Conservation (phyloP, 2,113 vertebrate genomes). For the Cinclus mexicanus region DNA sequence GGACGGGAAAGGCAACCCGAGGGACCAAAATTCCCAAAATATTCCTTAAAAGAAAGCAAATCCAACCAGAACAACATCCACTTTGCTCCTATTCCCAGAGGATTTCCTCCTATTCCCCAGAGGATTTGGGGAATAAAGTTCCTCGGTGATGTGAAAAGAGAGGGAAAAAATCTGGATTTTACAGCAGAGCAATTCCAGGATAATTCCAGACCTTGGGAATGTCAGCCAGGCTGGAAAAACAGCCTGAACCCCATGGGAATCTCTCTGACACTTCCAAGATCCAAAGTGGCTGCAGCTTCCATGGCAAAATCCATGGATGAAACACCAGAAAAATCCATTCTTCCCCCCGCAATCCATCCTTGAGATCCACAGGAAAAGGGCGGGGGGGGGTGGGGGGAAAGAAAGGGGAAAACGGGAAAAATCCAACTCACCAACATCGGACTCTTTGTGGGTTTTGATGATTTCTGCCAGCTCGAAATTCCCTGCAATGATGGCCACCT, state of each 20-base stretch:
- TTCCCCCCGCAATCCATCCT: rapidly evolving
- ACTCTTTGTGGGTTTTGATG: slow-evolving; percentile 3
- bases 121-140: background rate
- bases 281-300: background rate
- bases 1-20: rapidly evolving
- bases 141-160: background rate
- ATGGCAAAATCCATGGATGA: background rate
- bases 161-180: background rate
- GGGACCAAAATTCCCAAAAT: background rate
- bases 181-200: background rate
- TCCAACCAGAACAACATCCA: rapidly evolving
- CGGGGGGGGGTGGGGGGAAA: no score
- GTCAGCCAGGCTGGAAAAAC: background rate
- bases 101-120: background rate
- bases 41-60: background rate
- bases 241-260: background rate
- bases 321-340: background rate
- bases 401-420: rapidly evolving
- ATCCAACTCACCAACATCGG: background rate
- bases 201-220: background rate
- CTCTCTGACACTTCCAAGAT: background rate
- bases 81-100: background rate
- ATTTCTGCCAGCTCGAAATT: background rate
- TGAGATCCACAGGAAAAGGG: background rate
- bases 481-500: background rate